Percentiles rank a stretch among this genome's conserved stretches.
phyloP scores from a whole-genome alignment of 1,140 invertebrate species.

The Hestina assimilis region DNA sequence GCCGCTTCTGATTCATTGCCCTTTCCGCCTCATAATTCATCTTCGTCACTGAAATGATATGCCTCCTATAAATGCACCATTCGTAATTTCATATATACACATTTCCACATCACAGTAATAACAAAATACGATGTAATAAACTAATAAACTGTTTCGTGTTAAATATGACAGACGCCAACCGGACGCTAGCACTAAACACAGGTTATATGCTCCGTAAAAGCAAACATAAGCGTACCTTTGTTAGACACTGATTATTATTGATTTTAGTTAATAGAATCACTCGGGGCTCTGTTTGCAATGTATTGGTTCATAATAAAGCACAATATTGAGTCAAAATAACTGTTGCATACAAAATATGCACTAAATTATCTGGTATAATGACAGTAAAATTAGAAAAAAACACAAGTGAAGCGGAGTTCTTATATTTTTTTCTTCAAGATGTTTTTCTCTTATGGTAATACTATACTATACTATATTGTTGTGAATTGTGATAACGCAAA shows the following conservation, averaged over 20 bases:
- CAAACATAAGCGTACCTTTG: constrained; percentile 78
- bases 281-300: constrained; percentile 50
- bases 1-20: constrained; percentile 76
- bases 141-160: constrained; percentile 53
- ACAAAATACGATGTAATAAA: constrained; percentile 48
- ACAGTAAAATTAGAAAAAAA: constrained; percentile 77
- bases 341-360: constrained; percentile 75
- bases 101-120: constrained; percentile 38
- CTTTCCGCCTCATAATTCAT: constrained; percentile 79
- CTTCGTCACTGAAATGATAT: constrained; percentile 71
- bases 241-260: constrained; percentile 74
- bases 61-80: constrained; percentile 40
- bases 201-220: constrained; percentile 73
- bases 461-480: constrained; percentile 8
- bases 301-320: constrained; percentile 68
- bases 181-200: constrained; percentile 78
- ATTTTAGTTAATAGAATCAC: constrained; percentile 74
- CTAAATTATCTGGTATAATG: constrained; percentile 69
- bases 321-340: constrained; percentile 66
- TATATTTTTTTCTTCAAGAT: constrained; percentile 67
- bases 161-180: constrained; percentile 76
- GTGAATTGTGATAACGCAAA: too few relatives aligned
- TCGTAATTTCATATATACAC: constrained; percentile 33
- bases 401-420: constrained; percentile 73
- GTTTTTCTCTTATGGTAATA: constrained; percentile 51